Evolutionary conservation across 2,888 invertebrate species (phyloP).

Genomic region (Griposia aprilina): DNA sequence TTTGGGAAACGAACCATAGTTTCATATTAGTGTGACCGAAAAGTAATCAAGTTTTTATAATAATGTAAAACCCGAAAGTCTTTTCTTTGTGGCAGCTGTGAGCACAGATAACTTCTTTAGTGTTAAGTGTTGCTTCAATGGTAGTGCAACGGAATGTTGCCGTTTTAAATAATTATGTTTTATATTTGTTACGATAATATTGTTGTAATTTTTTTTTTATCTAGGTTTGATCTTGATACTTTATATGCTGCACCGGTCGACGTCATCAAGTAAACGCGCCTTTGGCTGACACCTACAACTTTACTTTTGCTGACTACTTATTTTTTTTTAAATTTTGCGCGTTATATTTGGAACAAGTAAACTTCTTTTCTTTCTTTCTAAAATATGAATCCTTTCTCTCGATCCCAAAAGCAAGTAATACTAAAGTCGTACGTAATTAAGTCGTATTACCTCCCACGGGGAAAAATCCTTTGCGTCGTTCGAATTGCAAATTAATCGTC

Average conservation of each 20-base stretch:
- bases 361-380: not conserved
- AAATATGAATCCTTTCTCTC: not conserved
- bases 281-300: not conserved
- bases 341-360: not conserved
- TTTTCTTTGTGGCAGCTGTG: not conserved
- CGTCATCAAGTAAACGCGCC: not conserved
- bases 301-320: not conserved
- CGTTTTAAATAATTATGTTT: not conserved
- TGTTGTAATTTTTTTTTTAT: not conserved
- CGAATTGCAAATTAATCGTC: conserved; percentile 72
- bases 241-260: not conserved
- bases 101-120: not conserved
- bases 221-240: not conserved
- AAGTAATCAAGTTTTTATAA: too few relatives aligned
- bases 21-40: too few relatives aligned
- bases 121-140: not conserved
- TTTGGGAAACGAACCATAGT: too few relatives aligned
- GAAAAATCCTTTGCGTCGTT: conserved; percentile 68
- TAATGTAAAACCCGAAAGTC: not conserved
- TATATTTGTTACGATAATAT: not conserved
- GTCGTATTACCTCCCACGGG: conserved; percentile 38
- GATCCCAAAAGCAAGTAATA: not conserved
- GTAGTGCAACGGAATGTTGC: not conserved
- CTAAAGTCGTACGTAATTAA: conserved; percentile 41
- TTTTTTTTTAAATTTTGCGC: not conserved